phyloP scores from a whole-genome alignment of 2,888 invertebrate genomes.

The Aleiodes alternator region DNA sequence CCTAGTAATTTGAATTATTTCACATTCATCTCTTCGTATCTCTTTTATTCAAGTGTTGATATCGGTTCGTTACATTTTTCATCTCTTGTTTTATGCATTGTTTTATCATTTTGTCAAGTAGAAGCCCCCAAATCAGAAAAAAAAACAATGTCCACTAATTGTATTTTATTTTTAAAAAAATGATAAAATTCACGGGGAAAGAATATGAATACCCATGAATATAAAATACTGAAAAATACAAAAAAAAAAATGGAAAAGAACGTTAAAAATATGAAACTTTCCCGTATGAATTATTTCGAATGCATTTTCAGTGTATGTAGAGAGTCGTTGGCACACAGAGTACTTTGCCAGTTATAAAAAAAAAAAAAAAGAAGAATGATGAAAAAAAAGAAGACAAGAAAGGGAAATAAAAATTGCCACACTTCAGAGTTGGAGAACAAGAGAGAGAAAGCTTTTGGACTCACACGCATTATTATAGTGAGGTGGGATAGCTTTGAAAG shows the following conservation, averaged over 20 bases:
- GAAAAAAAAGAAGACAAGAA: not conserved
- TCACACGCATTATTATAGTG: constrained; percentile 11
- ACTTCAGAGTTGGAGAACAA: constrained; percentile 13
- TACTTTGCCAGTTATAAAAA: constrained; percentile 7
- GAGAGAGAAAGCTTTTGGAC: constrained; percentile 17
- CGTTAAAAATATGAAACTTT: constrained; percentile 5
- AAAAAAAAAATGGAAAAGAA: too few relatives aligned
- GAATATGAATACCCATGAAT: constrained; percentile 4
- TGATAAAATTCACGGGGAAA: not conserved
- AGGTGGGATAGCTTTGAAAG: not conserved
- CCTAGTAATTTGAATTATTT: constrained; percentile 14
- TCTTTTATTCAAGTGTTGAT: constrained; percentile 11
- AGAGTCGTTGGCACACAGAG: constrained; percentile 27
- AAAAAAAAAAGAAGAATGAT: not conserved
- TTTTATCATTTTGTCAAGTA: constrained; percentile 15
- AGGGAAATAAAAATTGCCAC: too few relatives aligned
- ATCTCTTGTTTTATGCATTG: constrained; percentile 34
- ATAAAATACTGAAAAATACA: not conserved
- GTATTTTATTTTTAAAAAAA: not conserved
- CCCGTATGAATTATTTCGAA: constrained; percentile 25
- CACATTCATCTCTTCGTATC: not conserved
- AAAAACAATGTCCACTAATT: not conserved
- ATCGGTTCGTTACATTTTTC: constrained; percentile 25
- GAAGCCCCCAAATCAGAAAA: not conserved
- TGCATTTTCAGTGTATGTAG: constrained; percentile 25